phyloP scores from a whole-genome alignment of 2,113 vertebrate species.

The Nesoenas mayeri region DNA sequence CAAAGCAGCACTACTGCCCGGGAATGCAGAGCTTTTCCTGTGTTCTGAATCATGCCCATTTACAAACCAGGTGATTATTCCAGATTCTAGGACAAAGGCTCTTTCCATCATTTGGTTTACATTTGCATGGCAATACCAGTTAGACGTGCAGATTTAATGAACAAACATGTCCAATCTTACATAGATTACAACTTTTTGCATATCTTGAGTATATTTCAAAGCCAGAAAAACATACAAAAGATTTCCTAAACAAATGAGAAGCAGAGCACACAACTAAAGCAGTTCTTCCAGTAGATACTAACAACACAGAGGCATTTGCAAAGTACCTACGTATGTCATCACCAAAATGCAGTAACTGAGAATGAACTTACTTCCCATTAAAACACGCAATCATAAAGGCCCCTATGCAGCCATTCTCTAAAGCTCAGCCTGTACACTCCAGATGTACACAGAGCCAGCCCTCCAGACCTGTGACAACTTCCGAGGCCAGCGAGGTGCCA shows the following conservation, averaged over 20 bases:
- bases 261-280: conserved; percentile 17
- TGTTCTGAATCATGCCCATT: neutral
- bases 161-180: conserved; percentile 43
- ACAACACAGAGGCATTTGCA: neutral
- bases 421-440: neutral
- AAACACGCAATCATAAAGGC: neutral
- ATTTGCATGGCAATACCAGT: conserved; percentile 48
- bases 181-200: conserved; percentile 47
- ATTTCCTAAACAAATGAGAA: conserved; percentile 49
- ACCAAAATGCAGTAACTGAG: conserved; percentile 1
- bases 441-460: neutral
- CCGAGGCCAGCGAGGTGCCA: neutral
- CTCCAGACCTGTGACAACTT: neutral
- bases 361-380: conserved; percentile 19
- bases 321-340: conserved; percentile 1
- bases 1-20: neutral
- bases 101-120: conserved; percentile 13
- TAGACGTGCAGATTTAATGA: conserved; percentile 23
- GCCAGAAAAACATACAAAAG: neutral
- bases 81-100: conserved; percentile 19
- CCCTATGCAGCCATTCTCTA: neutral
- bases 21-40: conserved; percentile 10
- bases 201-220: conserved; percentile 47
- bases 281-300: conserved; percentile 38
- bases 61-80: conserved; percentile 43